A percentile compares a stretch with the other conserved stretches of the same genome.
These are phyloP conservation scores for Aphidius colemani DNA, from an alignment of 2,888 invertebrate genomes.

Conservation along the genomic window DNA sequence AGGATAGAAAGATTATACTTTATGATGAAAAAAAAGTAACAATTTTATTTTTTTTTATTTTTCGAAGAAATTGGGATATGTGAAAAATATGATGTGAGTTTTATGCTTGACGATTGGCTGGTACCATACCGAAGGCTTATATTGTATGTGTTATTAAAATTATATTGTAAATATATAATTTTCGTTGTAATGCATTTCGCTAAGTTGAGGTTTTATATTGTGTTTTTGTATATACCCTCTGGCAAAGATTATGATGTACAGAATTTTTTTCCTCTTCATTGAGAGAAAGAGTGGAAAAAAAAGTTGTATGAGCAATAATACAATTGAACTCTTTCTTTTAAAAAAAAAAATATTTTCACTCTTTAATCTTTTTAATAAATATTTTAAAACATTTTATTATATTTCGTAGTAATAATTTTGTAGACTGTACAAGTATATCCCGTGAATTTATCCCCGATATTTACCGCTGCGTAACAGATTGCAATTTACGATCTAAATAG, in stretches of 20 bases:
- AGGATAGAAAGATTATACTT: too few relatives aligned
- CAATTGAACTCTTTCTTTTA: background rate
- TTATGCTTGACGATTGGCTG: conserved; percentile 4
- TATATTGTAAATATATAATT: conserved; percentile 15
- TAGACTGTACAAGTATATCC: too few relatives aligned
- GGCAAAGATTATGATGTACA: too few relatives aligned
- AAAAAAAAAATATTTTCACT: too few relatives aligned
- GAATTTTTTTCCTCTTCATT: background rate
- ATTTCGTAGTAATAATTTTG: too few relatives aligned
- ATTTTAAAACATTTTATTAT: too few relatives aligned
- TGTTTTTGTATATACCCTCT: too few relatives aligned
- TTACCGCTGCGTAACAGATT: conserved; percentile 7
- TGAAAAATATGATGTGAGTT: background rate
- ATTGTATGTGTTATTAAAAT: conserved; percentile 11
- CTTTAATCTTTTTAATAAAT: too few relatives aligned
- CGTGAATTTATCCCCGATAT: background rate
- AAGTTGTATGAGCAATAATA: background rate
- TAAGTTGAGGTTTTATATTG: background rate
- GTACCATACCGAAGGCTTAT: background rate
- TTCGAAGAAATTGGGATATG: conserved; percentile 4
- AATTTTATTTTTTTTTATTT: too few relatives aligned
- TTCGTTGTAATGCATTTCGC: conserved; percentile 4
- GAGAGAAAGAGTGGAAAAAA: background rate
- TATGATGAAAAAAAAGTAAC: too few relatives aligned
- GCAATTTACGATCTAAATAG: too few relatives aligned